phyloP scores from a whole-genome alignment of 35 echinoderm and acorn worm species.

The Stichopus chloronotus region DNA sequence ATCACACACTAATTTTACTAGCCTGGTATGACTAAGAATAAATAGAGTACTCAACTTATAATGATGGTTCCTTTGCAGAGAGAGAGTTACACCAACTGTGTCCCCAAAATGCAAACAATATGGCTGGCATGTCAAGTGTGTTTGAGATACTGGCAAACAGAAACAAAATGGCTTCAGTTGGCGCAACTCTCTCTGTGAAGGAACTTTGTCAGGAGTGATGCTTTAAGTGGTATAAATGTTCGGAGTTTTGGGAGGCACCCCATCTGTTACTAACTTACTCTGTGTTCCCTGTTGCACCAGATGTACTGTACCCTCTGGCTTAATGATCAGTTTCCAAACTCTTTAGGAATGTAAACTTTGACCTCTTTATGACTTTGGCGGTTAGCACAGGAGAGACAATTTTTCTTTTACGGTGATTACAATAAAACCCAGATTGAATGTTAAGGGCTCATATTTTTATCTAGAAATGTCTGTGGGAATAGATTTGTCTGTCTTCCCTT shows the following conservation, averaged over 20 bases:
- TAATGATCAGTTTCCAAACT: not conserved
- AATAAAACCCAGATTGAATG: not conserved
- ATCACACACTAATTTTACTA: no score
- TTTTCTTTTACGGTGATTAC: not conserved
- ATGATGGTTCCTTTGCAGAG: no score
- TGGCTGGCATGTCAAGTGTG: no score
- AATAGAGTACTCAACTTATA: no score
- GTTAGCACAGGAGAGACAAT: not conserved
- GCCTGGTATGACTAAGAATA: no score
- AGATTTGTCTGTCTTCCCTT: not conserved
- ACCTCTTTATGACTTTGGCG: not conserved
- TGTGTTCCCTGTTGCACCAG: not conserved
- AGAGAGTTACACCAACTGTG: no score
- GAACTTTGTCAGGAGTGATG: not conserved
- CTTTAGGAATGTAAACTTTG: not conserved
- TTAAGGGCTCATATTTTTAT: not conserved
- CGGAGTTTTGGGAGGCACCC: not conserved
- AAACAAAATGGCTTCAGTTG: no score
- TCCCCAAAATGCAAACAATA: no score
- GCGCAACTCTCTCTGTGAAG: no score
- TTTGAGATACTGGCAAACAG: no score
- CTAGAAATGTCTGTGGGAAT: not conserved
- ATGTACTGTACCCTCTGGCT: constrained; percentile 1
- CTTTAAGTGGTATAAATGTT: not conserved
- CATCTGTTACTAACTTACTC: not conserved